Evolutionary conservation across 1,140 invertebrate species (phyloP), one percentile per base, ranked within the genome.

Genomic region (Penaeus indicus): DNA sequence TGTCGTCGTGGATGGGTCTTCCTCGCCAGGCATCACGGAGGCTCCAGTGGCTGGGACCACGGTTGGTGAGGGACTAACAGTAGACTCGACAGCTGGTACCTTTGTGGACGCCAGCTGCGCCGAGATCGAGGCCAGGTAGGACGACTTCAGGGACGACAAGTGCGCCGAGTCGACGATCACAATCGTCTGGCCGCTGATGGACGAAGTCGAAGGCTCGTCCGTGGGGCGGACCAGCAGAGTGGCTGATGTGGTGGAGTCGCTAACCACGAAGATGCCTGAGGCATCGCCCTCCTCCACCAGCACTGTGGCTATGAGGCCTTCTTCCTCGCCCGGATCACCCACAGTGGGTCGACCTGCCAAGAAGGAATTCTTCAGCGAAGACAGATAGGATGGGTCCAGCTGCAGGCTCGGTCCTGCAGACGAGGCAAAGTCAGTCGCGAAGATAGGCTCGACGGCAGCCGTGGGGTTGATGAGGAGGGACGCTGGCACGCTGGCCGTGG

Each of bases 401-500:
- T 86, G 90, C 22, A 84, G 21, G 18, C 63, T 13, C 47, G 60
- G 22, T 27, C 27, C 64, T 81, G 22, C 60, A 25, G 16, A 2
- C 38, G 38, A n/a, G 69, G n/a, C 25, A 60, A 38, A 5, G 84
- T 75, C 5, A 42, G 78, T 47, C 42, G 69, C 32, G 78, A 75
- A 13, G 72, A 77, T 60, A 69, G 84, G 19, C 19, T 60, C 21
- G 4, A 89, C 79, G 13, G 79, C 67, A 11, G 47, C 61, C 27
- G 90, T 90, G 8, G 91, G 86, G 62, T 83, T 81, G 47, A 91
- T 88, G 13, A 91, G 63, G 32, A 91, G 87, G 21, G 90, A 90
- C 1, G 89, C 89, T 16, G 91, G 90, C 32, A 91, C 77, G 11
- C 82, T 83, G 16, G 83, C 89, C 27, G 91, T 91, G 25, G 90